Evolutionary conservation across 2,888 invertebrate genomes (phyloP).

Genomic region (Meiosimyza decipiens): DNA sequence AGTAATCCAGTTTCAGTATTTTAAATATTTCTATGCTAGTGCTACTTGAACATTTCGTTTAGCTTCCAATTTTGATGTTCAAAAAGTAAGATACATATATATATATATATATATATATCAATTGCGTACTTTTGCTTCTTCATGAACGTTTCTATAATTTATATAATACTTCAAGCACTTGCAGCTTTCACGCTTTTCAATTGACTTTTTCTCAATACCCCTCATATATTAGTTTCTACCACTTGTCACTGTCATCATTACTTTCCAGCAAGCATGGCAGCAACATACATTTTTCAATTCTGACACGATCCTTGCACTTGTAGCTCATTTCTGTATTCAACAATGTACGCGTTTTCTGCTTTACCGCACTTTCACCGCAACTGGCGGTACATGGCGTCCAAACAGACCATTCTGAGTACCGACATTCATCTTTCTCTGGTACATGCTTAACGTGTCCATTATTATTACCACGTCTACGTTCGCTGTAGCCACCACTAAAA

Average conservation of each 20-base stretch:
- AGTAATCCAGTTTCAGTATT: too few relatives aligned
- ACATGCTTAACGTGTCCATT: slow-evolving; percentile 43
- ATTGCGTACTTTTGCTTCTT: not conserved
- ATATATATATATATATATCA: not conserved
- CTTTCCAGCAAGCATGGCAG: slow-evolving; percentile 60
- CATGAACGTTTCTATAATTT: not conserved
- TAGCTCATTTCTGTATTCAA: slow-evolving; percentile 60
- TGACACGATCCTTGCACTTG: slow-evolving; percentile 64
- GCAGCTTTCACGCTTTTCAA: too few relatives aligned
- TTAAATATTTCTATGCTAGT: too few relatives aligned
- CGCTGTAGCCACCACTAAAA: slow-evolving; percentile 30
- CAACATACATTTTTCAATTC: slow-evolving; percentile 62
- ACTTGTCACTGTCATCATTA: slow-evolving; percentile 56
- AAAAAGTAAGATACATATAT: not conserved
- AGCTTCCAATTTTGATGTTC: too few relatives aligned
- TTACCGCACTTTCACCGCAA: slow-evolving; percentile 72
- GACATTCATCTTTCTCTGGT: slow-evolving; percentile 68
- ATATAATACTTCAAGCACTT: slow-evolving; percentile 31
- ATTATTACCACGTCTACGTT: slow-evolving; percentile 42
- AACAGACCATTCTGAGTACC: slow-evolving; percentile 75
- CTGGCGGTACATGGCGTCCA: slow-evolving; percentile 77
- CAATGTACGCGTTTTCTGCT: slow-evolving; percentile 69
- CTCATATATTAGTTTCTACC: slow-evolving; percentile 40
- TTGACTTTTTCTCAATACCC: too few relatives aligned
- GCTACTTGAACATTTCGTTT: too few relatives aligned